A percentile compares a stretch with the other conserved stretches of the same genome.
Evolutionary conservation across 1,140 invertebrate genomes (phyloP).

Genomic region (Drosophila athabasca): DNA sequence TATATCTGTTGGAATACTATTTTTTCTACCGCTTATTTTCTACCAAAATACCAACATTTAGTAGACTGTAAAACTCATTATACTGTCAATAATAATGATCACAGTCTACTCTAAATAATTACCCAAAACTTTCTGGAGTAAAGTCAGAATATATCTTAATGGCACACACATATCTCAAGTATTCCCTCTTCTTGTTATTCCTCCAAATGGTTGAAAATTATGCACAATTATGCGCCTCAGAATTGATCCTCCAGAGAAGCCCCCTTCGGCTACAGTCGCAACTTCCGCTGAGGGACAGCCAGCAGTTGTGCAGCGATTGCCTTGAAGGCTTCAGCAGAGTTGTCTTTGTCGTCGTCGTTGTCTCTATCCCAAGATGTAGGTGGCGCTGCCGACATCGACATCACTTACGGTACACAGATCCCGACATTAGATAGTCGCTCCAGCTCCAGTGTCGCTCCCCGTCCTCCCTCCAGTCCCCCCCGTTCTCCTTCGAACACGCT

Average conservation of each 20-base stretch:
- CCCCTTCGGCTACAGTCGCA: background rate
- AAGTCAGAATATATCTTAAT: too few relatives aligned
- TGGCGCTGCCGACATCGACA: slow-evolving; percentile 76
- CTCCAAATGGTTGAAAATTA: slow-evolving; percentile 37
- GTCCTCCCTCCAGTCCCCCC: too few relatives aligned
- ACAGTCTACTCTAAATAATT: too few relatives aligned
- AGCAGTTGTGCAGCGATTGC: slow-evolving; percentile 8
- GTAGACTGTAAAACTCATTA: too few relatives aligned
- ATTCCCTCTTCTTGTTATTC: background rate
- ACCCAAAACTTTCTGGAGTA: too few relatives aligned
- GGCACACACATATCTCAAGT: too few relatives aligned
- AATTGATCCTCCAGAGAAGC: slow-evolving; percentile 4
- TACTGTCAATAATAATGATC: too few relatives aligned
- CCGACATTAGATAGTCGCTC: slow-evolving; percentile 65
- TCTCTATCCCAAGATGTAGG: slow-evolving; percentile 62
- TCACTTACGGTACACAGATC: slow-evolving; percentile 74
- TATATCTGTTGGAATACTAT: too few relatives aligned
- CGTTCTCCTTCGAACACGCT: too few relatives aligned
- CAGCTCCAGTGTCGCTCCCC: slow-evolving; percentile 13
- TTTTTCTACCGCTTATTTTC: too few relatives aligned
- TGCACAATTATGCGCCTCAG: slow-evolving; percentile 52
- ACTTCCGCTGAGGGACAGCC: slow-evolving; percentile 34
- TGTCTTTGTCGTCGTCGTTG: slow-evolving; percentile 33
- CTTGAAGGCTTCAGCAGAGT: slow-evolving; percentile 1
- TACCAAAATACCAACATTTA: too few relatives aligned